Base-by-base conservation (phyloP, 1,140 invertebrate species). In the Scaptomyza montana region DNA sequence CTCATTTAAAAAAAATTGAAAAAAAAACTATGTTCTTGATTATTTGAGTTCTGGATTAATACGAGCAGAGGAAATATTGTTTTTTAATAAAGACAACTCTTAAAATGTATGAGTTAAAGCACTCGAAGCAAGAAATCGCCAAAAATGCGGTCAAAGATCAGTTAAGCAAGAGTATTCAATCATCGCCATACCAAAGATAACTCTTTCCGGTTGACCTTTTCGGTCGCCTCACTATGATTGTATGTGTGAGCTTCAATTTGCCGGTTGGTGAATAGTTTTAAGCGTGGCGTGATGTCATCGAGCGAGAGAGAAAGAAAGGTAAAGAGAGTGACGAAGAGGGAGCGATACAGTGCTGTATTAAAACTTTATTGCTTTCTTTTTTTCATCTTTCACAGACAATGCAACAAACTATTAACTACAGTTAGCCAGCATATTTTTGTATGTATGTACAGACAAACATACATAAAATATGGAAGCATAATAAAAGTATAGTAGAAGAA, bases 221-320 rank as follows among this genome's bases (percentile, higher is more conserved):
- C 7, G 36, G 21, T 49, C 19, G 47, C 4, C 47, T 3, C 8
- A 5, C 46, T n/a, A 25, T 51, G 16, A 45, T n/a, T 47, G n/a
- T 57, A n/a, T 39, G 21, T 65, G 8, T 36, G 13, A 78, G 82
- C 78, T 78, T 89, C 77, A 82, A 82, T 82, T 78, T 68, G 75
- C 82, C 68, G 79, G 74, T 71, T 47, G 65, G 65, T 69, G 71
- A 46, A 45, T 65, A 70, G 64, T 30, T 66, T 57, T 41, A 49
- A 73, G 43, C 62, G 28, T 36, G 25, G 51, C 66, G 82, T 87
- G 82, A 87, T 87, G 84, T 87, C 82, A 87, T 87, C 63, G 33
- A 25, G 30, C 10, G 6, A 64, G 39, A 21, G 21, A 30, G 8
- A 13, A 2, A 51, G 3, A 16, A 16, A 16, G 16, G 1, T 16